phyloP scores from a whole-genome alignment of 2,113 vertebrate genomes.

The Tautogolabrus adspersus region DNA sequence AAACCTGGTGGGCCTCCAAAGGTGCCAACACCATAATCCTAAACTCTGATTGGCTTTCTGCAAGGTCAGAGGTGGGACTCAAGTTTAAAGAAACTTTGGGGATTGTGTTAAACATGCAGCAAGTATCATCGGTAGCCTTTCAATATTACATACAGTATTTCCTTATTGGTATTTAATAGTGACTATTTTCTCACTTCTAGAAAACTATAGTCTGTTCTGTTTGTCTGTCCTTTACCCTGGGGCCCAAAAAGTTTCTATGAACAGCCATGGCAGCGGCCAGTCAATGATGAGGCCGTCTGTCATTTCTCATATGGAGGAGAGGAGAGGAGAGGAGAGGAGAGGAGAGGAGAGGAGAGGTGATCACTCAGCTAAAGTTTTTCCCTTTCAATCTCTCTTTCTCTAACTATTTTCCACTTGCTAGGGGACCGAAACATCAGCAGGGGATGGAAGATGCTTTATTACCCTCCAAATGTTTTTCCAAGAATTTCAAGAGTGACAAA shows the following conservation, averaged over 20 bases:
- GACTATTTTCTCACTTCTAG: not conserved
- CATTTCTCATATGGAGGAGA: conserved; percentile 28
- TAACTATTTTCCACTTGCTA: conserved; percentile 31
- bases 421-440: conserved; percentile 25
- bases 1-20: no score
- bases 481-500: conserved; percentile 45
- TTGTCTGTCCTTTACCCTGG: not conserved
- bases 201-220: not conserved
- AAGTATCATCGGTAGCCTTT: no score
- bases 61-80: no score
- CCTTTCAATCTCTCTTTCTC: conserved; percentile 29
- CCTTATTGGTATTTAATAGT: no score
- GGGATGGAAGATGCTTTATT: conserved; percentile 37
- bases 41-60: no score
- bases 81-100: no score
- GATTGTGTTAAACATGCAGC: no score
- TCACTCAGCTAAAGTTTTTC: conserved; percentile 49
- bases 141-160: no score
- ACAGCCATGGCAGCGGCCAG: conserved; percentile 25
- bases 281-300: conserved; percentile 40
- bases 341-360: conserved; percentile 43
- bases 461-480: conserved; percentile 53
- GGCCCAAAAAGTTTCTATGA: conserved; percentile 40
- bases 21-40: no score
- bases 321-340: not conserved